phyloP scores from a whole-genome alignment of 2,888 invertebrate species.

The Drosophila maculinotata region DNA sequence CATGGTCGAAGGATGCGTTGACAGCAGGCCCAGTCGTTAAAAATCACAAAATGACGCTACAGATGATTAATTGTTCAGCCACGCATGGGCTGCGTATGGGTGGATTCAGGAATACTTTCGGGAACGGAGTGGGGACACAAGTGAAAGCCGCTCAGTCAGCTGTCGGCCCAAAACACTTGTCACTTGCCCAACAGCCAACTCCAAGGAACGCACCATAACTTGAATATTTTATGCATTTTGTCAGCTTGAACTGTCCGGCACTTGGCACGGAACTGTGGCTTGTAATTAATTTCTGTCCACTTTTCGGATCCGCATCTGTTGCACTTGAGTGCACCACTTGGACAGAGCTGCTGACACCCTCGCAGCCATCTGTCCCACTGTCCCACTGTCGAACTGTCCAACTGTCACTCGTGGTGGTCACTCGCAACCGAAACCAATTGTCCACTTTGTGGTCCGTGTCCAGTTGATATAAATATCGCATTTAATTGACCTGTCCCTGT shows the following conservation, averaged over 20 bases:
- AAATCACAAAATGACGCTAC: slow-evolving; percentile 75
- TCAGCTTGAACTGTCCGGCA: slow-evolving; percentile 9
- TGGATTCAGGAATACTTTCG: slow-evolving; percentile 7
- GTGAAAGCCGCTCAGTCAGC: slow-evolving; percentile 48
- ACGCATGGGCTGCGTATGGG: slow-evolving; percentile 2
- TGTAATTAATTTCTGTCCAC: slow-evolving; percentile 65
- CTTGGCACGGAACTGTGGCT: slow-evolving; percentile 27
- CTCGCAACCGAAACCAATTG: slow-evolving; percentile 49
- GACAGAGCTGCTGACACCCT: slow-evolving; percentile 43
- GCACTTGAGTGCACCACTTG: slow-evolving; percentile 34
- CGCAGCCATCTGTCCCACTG: slow-evolving; percentile 27
- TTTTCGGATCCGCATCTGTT: slow-evolving; percentile 53
- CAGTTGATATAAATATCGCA: slow-evolving; percentile 70
- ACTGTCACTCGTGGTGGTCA: slow-evolving; percentile 35
- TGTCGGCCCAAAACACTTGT: slow-evolving; percentile 53
- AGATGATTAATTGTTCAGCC: slow-evolving; percentile 79
- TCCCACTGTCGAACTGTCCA: slow-evolving; percentile 8
- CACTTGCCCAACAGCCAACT: slow-evolving; percentile 23
- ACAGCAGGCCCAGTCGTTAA: slow-evolving; percentile 80
- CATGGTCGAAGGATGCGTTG: slow-evolving; percentile 60
- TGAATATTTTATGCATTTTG: slow-evolving; percentile 47
- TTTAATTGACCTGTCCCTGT: slow-evolving; percentile 71
- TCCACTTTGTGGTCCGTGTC: slow-evolving; percentile 70
- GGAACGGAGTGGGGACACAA: slow-evolving; percentile 7
- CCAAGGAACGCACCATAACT: slow-evolving; percentile 37